Evolutionary conservation across 2,113 vertebrate genomes (phyloP).

Genomic region (Myrmophylax atrothorax): DNA sequence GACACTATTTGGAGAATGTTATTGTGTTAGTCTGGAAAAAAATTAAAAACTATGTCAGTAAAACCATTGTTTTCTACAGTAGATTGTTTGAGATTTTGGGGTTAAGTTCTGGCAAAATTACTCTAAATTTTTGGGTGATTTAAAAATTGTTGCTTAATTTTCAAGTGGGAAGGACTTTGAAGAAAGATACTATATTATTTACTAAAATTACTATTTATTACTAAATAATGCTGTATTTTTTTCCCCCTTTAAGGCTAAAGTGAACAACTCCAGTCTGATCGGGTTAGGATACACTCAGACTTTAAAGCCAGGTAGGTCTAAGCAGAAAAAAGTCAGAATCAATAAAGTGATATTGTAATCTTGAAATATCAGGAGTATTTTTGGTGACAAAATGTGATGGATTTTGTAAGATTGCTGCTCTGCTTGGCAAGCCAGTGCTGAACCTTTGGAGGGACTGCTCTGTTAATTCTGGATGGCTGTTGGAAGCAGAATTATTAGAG

Average conservation of each 20-base stretch:
- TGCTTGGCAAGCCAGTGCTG: neutral
- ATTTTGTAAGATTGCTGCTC: neutral
- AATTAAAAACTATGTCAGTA: neutral
- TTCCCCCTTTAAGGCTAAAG: conserved; percentile 87
- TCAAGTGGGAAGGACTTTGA: neutral
- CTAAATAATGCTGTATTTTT: neutral
- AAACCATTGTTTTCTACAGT: neutral
- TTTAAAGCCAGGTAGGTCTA: conserved; percentile 90
- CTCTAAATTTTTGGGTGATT: neutral
- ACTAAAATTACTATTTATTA: neutral
- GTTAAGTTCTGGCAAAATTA: neutral
- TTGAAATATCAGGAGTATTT: neutral
- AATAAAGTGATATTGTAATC: neutral
- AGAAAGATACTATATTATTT: neutral
- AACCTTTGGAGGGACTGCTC: neutral
- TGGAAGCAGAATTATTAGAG: neutral
- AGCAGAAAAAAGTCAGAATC: neutral
- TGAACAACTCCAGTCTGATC: conserved; percentile 97
- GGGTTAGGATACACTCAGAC: conserved; percentile 97
- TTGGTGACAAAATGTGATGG: neutral
- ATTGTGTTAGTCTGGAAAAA: neutral
- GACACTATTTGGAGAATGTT: neutral
- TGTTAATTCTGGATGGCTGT: neutral
- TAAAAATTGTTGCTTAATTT: neutral
- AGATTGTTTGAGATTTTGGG: neutral